Conservation (phyloP, 2,797 vertebrate genomes). For the Antrozous pallidus region DNA sequence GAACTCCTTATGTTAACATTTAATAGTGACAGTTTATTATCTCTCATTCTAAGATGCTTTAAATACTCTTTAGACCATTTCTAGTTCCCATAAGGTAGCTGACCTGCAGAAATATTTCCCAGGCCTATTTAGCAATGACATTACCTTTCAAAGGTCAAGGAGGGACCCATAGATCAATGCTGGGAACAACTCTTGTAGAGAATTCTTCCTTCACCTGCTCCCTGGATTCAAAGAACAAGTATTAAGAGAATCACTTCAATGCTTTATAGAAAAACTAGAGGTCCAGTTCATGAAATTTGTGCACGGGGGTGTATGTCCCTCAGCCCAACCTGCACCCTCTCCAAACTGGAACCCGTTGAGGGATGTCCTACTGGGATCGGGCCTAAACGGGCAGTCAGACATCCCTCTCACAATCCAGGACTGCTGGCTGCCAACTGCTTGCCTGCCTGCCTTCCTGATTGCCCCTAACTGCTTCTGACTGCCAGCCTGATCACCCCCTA, state of each 20-base stretch:
- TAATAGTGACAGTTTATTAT: background rate
- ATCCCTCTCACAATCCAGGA: no score
- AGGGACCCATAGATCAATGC: background rate
- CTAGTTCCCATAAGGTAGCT: background rate
- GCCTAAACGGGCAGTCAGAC: no score
- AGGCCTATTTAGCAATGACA: background rate
- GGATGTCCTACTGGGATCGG: no score
- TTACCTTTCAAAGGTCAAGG: background rate
- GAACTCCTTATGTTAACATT: background rate
- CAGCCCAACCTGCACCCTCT: no score
- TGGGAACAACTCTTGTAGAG: background rate
- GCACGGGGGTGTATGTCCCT: no score
- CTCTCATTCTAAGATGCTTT: background rate
- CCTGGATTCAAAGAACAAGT: background rate
- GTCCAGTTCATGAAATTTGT: no score
- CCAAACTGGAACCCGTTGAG: no score
- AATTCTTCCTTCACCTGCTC: background rate
- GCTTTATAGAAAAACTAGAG: conserved; percentile 32
- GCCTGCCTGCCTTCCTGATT: no score
- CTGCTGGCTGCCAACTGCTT: no score
- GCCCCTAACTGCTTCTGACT: no score
- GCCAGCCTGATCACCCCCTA: no score
- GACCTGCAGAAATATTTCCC: background rate
- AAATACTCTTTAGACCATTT: background rate
- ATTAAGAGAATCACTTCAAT: background rate